Percentiles rank a stretch among this genome's conserved stretches.
These are phyloP conservation scores for Rhingia rostrata DNA, from an alignment of 2,888 invertebrate species.

Conservation along the genomic window DNA sequence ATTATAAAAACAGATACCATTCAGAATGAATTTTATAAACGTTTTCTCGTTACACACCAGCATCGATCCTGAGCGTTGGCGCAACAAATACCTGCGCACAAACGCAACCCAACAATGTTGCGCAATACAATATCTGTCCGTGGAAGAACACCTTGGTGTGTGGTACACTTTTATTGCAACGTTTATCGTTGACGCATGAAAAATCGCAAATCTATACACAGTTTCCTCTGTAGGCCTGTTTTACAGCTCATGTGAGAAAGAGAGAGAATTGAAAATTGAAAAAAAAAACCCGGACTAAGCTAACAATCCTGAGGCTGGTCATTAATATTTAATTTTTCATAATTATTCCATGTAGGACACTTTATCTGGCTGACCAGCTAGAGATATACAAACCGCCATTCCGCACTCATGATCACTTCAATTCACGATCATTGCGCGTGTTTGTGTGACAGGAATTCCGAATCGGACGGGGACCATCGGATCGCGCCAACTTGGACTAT, in stretches of 20 bases:
- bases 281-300: slow-evolving; percentile 60
- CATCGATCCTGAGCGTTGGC: slow-evolving; percentile 15
- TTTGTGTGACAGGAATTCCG: slow-evolving; percentile 70
- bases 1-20: slow-evolving; percentile 42
- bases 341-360: slow-evolving; percentile 74
- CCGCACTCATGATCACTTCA: slow-evolving; percentile 58
- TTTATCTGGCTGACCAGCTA: slow-evolving; percentile 15
- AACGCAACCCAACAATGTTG: slow-evolving; percentile 43
- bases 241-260: neutral
- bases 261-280: neutral
- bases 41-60: slow-evolving; percentile 20
- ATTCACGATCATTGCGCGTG: slow-evolving; percentile 54
- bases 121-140: slow-evolving; percentile 25
- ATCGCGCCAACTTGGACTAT: slow-evolving; percentile 18
- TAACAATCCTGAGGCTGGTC: slow-evolving; percentile 65
- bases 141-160: slow-evolving; percentile 36
- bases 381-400: slow-evolving; percentile 20
- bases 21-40: slow-evolving; percentile 33
- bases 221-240: slow-evolving; percentile 56
- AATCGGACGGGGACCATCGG: slow-evolving; percentile 40
- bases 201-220: slow-evolving; percentile 11
- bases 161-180: slow-evolving; percentile 44
- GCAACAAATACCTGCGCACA: slow-evolving; percentile 10
- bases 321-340: slow-evolving; percentile 73
- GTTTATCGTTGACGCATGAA: slow-evolving; percentile 18